Evolutionary conservation across 2,113 vertebrate genomes (phyloP), one percentile per base, ranked within the genome.

Genomic region (Cyrtonyx montezumae): DNA sequence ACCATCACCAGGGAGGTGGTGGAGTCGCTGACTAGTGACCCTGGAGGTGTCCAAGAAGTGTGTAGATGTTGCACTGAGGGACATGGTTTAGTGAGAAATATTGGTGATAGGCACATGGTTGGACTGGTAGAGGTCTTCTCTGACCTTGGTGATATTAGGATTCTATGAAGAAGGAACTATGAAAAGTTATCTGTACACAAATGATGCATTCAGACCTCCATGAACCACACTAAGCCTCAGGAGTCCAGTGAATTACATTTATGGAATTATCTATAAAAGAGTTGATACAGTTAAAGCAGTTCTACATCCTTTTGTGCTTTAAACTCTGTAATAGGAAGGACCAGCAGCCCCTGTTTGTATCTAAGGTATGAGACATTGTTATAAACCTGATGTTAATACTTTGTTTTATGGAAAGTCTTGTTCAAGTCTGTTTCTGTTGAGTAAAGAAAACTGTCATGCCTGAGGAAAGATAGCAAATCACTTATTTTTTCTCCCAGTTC

Each of bases 261-360:
- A 11, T 3, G 18, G 69, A 45, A 51, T 13, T 86, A 51, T 8
- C 20, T 61, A 53, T 11, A 53, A 14, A 70, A 56, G 11, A 86
- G 69, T 4, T 26, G 4, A 12, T 45, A 22, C 4, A 4, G 63
- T 42, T 6, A 4, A 63, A 86, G 62, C 25, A 56, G 62, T 69
- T 45, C 56, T 30, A 65, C 80, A 30, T 1, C 19, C 17, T 71
- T 87, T 36, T 46, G 32, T 5, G 25, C 4, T 69, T 53, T 32
- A 17, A 70, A 74, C 4, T 30, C 16, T 28, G 26, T 7, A 56
- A 23, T 34, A 43, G 66, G 46, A 40, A 67, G 9, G 4, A 4
- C 21, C 13, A 0, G 5, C 18, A 6, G 13, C 5, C 17, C n/a
- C 40, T 61, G 9, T 42, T 88, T 30, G 1, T 25, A 5, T 43